Evolutionary conservation across 2,888 invertebrate genomes (phyloP), one percentile per base, ranked within the genome.

Genomic region (Limnephilus auricula): DNA sequence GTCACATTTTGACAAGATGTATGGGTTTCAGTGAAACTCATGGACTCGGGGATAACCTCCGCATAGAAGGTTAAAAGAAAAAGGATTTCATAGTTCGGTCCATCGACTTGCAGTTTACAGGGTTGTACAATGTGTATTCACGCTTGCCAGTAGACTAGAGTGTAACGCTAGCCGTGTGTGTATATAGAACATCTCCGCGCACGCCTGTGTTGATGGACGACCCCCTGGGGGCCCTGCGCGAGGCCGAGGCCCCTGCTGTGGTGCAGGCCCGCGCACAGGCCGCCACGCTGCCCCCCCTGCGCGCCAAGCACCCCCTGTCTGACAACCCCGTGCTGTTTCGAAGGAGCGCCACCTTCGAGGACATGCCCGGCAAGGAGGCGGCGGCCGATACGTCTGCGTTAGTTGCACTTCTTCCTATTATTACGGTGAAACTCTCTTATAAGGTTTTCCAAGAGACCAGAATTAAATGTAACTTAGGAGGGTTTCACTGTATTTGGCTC

Each of bases 141-240:
- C 83, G 83, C 83, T 83, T 83, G 10, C 83, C 9, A 18, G 32
- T 34, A 37, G 37, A 83, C 34, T 83, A 83, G 83, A 34, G 2
- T 88, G 79, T 88, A 78, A 88, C 25, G 87, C 87, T 88, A 88
- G 87, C 32, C 78, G 87, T 88, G 87, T 78, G 78, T 88, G 78
- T 88, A 79, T 79, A 32, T 94, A 97, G 97, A 94, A 95, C 97
- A 87, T 97, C 98, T 0, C 97, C 97, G 78, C 96, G 98, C 91
- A 98, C 98, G 3, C 98, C 98, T 0, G 98, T 99, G 0, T 98
- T 99, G 0, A 97, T 98, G 94, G 98, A 99, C 95, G 99, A 99
- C 95, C 99, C 99, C 0, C 95, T 99, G 34, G 99, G 99, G 10
- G 98, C 99, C 6, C 95, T 99, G 2, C 95, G 96, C 91, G 92